Conservation (phyloP, 2,113 vertebrate species). For the Oncorhynchus tshawytscha region DNA sequence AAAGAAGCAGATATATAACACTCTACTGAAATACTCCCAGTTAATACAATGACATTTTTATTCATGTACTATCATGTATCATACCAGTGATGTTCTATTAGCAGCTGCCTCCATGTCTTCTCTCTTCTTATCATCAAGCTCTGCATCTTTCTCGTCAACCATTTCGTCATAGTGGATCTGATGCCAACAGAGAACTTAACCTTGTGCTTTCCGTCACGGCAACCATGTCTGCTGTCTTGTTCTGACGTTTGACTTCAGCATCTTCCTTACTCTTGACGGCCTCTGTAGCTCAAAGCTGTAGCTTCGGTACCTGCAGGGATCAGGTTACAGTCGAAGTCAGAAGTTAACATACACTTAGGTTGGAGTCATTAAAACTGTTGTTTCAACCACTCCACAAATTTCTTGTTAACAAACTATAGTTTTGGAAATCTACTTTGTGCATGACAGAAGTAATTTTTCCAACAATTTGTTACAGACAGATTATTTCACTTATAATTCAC, state of each 20-base stretch:
- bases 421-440: too few relatives aligned
- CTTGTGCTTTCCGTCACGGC: conserved; percentile 95
- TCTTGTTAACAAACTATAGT: conserved; percentile 70
- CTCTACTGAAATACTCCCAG: too few relatives aligned
- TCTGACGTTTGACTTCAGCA: conserved; percentile 83
- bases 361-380: too few relatives aligned
- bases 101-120: conserved; percentile 76
- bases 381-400: too few relatives aligned
- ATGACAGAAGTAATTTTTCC: too few relatives aligned
- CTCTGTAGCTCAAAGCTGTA: conserved; percentile 75
- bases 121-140: conserved; percentile 78
- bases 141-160: conserved; percentile 86
- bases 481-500: conserved; percentile 61
- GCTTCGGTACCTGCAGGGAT: conserved; percentile 75
- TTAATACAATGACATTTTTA: too few relatives aligned
- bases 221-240: conserved; percentile 92
- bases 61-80: not conserved
- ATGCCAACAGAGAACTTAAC: conserved; percentile 57
- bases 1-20: too few relatives aligned
- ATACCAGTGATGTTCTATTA: conserved; percentile 77
- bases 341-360: not conserved
- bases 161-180: conserved; percentile 89
- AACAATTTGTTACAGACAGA: too few relatives aligned
- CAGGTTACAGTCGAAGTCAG: conserved; percentile 53
- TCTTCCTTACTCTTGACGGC: conserved; percentile 78